Evolutionary conservation across 2,888 invertebrate species (phyloP), one percentile per base, ranked within the genome.

Genomic region (Mechanitis mazaeus): DNA sequence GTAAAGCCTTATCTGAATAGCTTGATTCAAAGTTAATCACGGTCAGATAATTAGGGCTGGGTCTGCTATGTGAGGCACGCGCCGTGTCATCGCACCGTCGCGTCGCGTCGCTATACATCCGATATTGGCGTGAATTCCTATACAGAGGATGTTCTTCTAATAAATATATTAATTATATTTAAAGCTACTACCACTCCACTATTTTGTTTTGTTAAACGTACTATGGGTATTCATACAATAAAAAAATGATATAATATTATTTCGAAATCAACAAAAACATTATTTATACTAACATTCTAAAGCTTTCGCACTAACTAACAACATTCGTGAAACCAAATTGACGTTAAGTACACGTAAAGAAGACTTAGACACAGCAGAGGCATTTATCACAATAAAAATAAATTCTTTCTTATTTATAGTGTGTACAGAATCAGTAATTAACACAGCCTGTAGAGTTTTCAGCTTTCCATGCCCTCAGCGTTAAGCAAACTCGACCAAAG

Each of bases 111-210:
- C 64, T 63, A 65, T 71, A 74, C 71, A 76, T 75, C 65, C 73
- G 72, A 74, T 75, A 75, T 73, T 72, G 72, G 74, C 73, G 74
- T 70, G 63, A 69, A 70, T 69, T 64, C 65, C 65, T 62, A 28
- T 57, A 59, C 72, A 79, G 68, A 75, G 78, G 66, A 0, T 75
- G 79, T 33, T 71, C 3, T 31, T 28, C n/a, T 3, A 38, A 20
- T 12, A n/a, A 33, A 42, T 56, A 46, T 38, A 20, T 20, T 20
- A 47, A 33, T 60, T 31, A 55, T 33, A 7, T 9, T 6, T 20
- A 31, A 50, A 31, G 7, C 11, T n/a, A 31, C 9, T 4, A 4
- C 20, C 9, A 28, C 7, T 50, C 5, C 5, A 2, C n/a, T 31
- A 33, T 11, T n/a, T 11, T 20, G 20, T 53, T 12, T 58, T 35